These are phyloP conservation scores for Picus viridis DNA, from an alignment of 2,797 vertebrate genomes.

Conservation along the genomic window DNA sequence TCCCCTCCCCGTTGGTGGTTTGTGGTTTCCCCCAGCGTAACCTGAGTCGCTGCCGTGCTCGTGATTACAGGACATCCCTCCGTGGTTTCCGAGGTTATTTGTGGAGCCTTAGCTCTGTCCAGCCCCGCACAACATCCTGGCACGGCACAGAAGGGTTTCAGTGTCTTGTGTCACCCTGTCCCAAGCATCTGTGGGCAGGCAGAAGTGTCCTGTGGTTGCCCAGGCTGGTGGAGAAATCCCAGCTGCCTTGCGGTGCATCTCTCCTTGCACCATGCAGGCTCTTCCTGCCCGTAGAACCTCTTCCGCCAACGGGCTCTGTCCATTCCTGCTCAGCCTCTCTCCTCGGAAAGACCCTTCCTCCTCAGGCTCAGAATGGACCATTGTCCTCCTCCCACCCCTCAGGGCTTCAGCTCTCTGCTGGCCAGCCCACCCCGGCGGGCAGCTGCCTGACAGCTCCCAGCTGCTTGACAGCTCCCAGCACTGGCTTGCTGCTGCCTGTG, in stretches of 20 bases:
- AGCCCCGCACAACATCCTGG: background rate
- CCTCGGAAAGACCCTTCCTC: background rate
- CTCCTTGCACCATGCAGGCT: fast-evolving
- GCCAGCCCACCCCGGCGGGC: background rate
- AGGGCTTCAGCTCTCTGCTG: background rate
- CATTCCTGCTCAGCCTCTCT: background rate
- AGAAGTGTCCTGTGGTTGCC: background rate
- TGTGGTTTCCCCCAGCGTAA: slow-evolving; percentile 35
- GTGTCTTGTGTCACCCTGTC: background rate
- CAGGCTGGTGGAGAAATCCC: background rate
- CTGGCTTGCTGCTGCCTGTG: fast-evolving
- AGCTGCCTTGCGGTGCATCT: background rate
- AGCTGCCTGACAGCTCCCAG: slow-evolving; percentile 28
- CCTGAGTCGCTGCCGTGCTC: slow-evolving; percentile 50
- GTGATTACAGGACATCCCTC: background rate
- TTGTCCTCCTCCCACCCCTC: slow-evolving; percentile 3
- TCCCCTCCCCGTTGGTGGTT: background rate
- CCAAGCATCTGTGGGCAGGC: background rate
- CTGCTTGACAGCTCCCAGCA: no score
- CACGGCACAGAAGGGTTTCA: background rate
- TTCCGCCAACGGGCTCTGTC: background rate
- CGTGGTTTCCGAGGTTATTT: slow-evolving; percentile 45
- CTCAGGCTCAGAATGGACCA: background rate
- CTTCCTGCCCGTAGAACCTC: no score
- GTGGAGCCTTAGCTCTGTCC: background rate